Conservation (phyloP, 92 coral and sea anemone genomes). For the Porites rus region DNA sequence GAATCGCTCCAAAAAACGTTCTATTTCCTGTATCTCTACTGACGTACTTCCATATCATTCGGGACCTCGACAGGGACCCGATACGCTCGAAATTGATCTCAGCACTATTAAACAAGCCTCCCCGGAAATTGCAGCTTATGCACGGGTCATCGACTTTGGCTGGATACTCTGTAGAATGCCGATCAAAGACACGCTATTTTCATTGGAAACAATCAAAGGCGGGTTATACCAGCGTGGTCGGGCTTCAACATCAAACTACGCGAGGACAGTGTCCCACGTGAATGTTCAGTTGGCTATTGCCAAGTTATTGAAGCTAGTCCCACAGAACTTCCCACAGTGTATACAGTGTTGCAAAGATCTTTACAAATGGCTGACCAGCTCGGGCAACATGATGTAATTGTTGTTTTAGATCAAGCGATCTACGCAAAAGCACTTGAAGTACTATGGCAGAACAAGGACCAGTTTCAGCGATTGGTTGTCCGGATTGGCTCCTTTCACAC, state of each 20-base stretch:
- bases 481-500: slow-evolving; percentile 65
- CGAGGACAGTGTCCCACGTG: slow-evolving; percentile 5
- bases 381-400: slow-evolving; percentile 53
- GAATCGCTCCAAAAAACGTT: no score
- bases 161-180: no score
- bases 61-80: no score
- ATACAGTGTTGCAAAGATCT: slow-evolving; percentile 66
- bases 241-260: slow-evolving; percentile 31
- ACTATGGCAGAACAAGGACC: slow-evolving; percentile 57
- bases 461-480: slow-evolving; percentile 48
- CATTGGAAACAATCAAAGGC: slow-evolving; percentile 16
- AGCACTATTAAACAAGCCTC: no score
- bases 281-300: slow-evolving; percentile 50
- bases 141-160: no score
- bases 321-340: slow-evolving; percentile 60
- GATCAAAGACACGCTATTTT: no score
- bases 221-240: slow-evolving; percentile 53
- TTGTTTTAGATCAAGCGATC: slow-evolving; percentile 69
- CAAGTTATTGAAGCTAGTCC: slow-evolving; percentile 54
- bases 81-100: no score
- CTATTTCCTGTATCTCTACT: no score
- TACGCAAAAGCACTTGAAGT: slow-evolving; percentile 63
- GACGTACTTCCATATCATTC: no score
- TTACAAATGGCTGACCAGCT: slow-evolving; percentile 65
- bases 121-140: no score